Conservation (phyloP, 2,888 invertebrate species). For the Oligia fasciuncula region DNA sequence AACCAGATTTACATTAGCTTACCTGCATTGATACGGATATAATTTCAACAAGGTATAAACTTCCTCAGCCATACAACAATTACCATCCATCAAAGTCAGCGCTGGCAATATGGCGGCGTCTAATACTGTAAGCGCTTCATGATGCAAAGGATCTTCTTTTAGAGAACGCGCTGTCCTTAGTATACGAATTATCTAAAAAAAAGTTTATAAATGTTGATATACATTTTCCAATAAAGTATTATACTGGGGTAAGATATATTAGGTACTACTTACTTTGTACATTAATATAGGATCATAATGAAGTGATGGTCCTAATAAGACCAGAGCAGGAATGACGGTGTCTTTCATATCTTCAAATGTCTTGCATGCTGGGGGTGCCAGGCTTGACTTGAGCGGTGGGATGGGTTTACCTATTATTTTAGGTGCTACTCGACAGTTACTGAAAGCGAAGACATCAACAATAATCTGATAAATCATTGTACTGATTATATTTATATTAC, state of each 20-base stretch:
- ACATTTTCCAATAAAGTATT: not conserved
- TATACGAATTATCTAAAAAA: slow-evolving; percentile 85
- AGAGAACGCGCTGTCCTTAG: slow-evolving; percentile 80
- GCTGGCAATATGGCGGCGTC: slow-evolving; percentile 97
- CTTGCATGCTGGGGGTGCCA: slow-evolving; percentile 92
- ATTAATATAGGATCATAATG: slow-evolving; percentile 96
- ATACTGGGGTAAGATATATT: not conserved
- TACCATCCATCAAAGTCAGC: slow-evolving; percentile 97
- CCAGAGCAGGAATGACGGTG: slow-evolving; percentile 95
- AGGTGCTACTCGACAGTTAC: slow-evolving; percentile 93
- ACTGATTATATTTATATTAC: not conserved
- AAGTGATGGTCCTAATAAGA: slow-evolving; percentile 96
- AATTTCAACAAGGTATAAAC: slow-evolving; percentile 97
- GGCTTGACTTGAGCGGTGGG: slow-evolving; percentile 86
- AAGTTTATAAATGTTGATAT: not conserved
- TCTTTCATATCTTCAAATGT: slow-evolving; percentile 93
- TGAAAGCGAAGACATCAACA: slow-evolving; percentile 72
- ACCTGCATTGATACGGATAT: slow-evolving; percentile 96
- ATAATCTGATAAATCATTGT: slow-evolving; percentile 1
- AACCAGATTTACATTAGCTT: slow-evolving; percentile 56
- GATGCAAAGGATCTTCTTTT: slow-evolving; percentile 91
- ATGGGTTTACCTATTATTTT: slow-evolving; percentile 91
- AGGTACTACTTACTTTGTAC: slow-evolving; percentile 92
- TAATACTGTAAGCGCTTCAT: slow-evolving; percentile 95
- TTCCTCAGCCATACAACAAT: slow-evolving; percentile 99